phyloP scores from a whole-genome alignment of 2,797 vertebrate genomes.

The Gobio occitaniae region DNA sequence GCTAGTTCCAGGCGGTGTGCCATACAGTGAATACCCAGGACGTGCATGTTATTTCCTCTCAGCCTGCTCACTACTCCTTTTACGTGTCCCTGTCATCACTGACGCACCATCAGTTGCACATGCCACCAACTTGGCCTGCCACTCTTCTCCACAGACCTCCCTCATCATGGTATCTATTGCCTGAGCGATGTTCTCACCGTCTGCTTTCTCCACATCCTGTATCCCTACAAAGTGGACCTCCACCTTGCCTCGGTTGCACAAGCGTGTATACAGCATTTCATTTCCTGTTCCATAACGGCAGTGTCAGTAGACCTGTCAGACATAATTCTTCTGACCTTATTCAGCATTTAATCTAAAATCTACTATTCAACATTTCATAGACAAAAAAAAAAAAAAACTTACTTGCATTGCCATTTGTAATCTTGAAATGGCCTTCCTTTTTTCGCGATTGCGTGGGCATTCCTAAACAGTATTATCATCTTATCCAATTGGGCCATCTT shows the following conservation, averaged over 20 bases:
- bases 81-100: background rate
- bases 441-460: too few species aligned
- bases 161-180: background rate
- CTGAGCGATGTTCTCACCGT: background rate
- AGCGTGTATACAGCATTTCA: background rate
- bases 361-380: background rate
- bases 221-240: background rate
- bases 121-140: background rate
- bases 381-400: background rate
- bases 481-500: too few species aligned
- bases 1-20: too few species aligned
- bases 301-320: background rate
- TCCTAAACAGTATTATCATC: too few species aligned
- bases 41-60: too few species aligned
- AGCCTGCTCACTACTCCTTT: too few species aligned
- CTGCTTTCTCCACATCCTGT: conserved; percentile 3
- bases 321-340: background rate
- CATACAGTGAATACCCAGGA: too few species aligned
- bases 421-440: too few species aligned
- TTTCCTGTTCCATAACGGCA: background rate
- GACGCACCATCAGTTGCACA: background rate
- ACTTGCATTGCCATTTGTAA: too few species aligned
- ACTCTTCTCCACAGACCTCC: background rate
- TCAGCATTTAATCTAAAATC: background rate
- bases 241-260: conserved; percentile 3